These are phyloP conservation scores for Drosophila suzukii DNA, from an alignment of 1,140 invertebrate genomes.

Conservation along the genomic window DNA sequence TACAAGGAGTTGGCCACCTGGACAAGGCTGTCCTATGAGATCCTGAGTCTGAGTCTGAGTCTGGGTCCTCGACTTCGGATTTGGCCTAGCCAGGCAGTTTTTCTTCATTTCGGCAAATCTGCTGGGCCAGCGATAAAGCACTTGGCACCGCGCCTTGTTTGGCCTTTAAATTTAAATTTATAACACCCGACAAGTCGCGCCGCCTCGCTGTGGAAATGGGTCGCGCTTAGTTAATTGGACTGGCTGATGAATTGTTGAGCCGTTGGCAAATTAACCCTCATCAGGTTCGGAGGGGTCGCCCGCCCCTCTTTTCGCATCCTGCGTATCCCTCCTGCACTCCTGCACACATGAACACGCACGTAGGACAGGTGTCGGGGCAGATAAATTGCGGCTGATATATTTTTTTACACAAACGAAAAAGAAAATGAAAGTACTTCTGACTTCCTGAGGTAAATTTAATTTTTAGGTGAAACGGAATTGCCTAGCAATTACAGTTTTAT, in stretches of 20 bases:
- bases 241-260: slow-evolving; percentile 57
- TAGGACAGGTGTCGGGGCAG: slow-evolving; percentile 21
- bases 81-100: slow-evolving; percentile 24
- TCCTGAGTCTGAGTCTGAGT: slow-evolving; percentile 1
- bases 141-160: slow-evolving; percentile 51
- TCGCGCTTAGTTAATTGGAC: slow-evolving; percentile 69
- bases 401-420: slow-evolving; percentile 7
- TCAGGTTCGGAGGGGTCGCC: slow-evolving; percentile 41
- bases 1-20: slow-evolving; percentile 45
- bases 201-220: slow-evolving; percentile 34
- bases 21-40: slow-evolving; percentile 10
- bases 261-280: slow-evolving; percentile 70
- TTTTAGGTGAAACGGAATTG: slow-evolving; percentile 1
- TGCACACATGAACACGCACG: slow-evolving; percentile 49
- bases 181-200: slow-evolving; percentile 44
- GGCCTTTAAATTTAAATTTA: slow-evolving; percentile 82
- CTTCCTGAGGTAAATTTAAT: slow-evolving; percentile 1
- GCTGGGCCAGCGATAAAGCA: slow-evolving; percentile 62
- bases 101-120: slow-evolving; percentile 64
- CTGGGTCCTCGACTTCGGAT: slow-evolving; percentile 18
- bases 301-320: slow-evolving; percentile 3
- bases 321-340: slow-evolving; percentile 1
- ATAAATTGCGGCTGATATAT: slow-evolving; percentile 38
- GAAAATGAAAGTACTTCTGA: not conserved
- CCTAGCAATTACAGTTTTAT: slow-evolving; percentile 6